Percentiles rank a stretch among this genome's conserved stretches.
Evolutionary conservation across 2,797 vertebrate species (phyloP).

Genomic region (Clamator glandarius): DNA sequence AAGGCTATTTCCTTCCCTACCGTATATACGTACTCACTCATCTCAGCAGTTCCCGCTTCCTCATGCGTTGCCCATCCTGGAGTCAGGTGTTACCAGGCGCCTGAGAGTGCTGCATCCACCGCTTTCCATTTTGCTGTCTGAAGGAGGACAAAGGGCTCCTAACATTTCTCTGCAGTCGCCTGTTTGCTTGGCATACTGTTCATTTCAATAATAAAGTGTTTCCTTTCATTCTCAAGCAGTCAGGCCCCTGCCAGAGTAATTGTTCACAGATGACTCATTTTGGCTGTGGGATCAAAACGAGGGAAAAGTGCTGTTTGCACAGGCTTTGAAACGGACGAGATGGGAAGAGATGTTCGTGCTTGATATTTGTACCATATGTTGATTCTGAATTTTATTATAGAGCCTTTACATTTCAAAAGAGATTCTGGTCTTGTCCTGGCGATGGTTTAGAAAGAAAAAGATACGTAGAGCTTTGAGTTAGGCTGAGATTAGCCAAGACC

Average conservation of each 20-base stretch:
- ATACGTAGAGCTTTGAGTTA: background rate
- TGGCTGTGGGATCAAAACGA: conserved; percentile 67
- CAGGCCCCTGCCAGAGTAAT: conserved; percentile 72
- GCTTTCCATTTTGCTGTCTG: background rate
- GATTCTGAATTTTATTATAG: conserved; percentile 50
- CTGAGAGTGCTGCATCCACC: background rate
- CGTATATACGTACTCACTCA: fast-evolving
- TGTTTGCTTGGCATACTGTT: conserved; percentile 51
- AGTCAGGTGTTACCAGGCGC: background rate
- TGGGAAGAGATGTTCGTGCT: conserved; percentile 66
- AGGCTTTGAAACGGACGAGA: conserved; percentile 56
- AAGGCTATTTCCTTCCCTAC: background rate
- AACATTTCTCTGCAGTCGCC: conserved; percentile 48
- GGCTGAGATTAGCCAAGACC: background rate
- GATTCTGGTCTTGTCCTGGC: conserved; percentile 39
- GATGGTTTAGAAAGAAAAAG: conserved; percentile 36
- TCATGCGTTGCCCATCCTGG: background rate
- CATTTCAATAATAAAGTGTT: conserved; percentile 69
- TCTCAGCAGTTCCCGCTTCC: background rate
- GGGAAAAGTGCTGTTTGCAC: conserved; percentile 59
- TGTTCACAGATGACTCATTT: conserved; percentile 78
- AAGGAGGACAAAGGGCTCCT: conserved; percentile 57
- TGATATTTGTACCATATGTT: conserved; percentile 67
- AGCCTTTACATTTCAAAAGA: conserved; percentile 67
- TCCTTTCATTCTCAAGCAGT: conserved; percentile 70